These are phyloP conservation scores for Abrostola tripartita DNA, from an alignment of 2,888 invertebrate species.

Conservation along the genomic window DNA sequence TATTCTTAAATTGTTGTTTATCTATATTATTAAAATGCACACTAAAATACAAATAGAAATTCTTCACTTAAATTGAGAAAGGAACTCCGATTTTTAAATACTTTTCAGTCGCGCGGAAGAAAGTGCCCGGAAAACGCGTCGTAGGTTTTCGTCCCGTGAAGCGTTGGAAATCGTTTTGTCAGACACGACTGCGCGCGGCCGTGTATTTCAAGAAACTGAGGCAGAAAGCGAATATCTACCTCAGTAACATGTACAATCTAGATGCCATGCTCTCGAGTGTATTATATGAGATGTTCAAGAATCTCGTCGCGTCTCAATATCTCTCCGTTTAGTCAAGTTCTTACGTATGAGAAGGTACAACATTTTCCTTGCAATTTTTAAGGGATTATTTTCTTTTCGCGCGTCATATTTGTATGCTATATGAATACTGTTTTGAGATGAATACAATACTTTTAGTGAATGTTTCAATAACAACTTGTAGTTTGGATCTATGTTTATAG, in stretches of 20 bases:
- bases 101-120: neutral
- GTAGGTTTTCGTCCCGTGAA: slow-evolving; percentile 33
- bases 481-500: too few species aligned
- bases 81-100: slow-evolving; percentile 2
- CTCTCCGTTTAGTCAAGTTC: slow-evolving; percentile 54
- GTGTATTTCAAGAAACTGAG: slow-evolving; percentile 60
- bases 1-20: slow-evolving; percentile 39
- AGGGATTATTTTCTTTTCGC: slow-evolving; percentile 11
- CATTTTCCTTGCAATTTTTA: slow-evolving; percentile 20
- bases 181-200: slow-evolving; percentile 46
- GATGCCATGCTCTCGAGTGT: slow-evolving; percentile 51
- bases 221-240: slow-evolving; percentile 50
- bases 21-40: slow-evolving; percentile 6
- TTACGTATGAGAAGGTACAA: slow-evolving; percentile 22
- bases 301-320: slow-evolving; percentile 58
- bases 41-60: neutral
- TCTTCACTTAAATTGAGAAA: slow-evolving; percentile 1
- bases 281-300: slow-evolving; percentile 54
- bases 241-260: slow-evolving; percentile 43
- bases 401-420: slow-evolving; percentile 1
- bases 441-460: neutral
- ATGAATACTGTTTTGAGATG: neutral
- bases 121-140: slow-evolving; percentile 12
- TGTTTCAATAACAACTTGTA: neutral
- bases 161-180: slow-evolving; percentile 16